A percentile compares a stretch with the other conserved stretches of the same genome.
Conservation (phyloP, 2,797 vertebrate species). For the Diglossa cyanea region DNA sequence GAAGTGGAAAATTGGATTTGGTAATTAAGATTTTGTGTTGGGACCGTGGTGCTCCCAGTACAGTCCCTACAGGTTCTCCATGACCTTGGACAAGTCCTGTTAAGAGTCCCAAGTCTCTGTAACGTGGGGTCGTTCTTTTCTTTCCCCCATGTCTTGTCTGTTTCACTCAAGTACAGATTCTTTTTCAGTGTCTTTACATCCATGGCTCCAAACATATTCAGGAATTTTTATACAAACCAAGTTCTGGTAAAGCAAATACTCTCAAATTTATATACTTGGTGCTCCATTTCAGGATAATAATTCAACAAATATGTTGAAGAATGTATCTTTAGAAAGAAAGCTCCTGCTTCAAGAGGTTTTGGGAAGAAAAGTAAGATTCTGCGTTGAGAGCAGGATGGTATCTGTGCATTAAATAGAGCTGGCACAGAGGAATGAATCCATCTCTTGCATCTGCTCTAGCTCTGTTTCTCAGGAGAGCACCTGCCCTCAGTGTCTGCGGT, state of each 20-base stretch:
- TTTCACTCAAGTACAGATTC: neutral
- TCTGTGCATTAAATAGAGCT: slow-evolving; percentile 5
- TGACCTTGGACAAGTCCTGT: neutral
- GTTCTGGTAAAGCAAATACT: neutral
- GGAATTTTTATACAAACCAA: neutral
- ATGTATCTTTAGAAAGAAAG: neutral
- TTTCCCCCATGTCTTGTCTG: neutral
- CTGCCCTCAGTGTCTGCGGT: neutral
- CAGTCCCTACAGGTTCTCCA: neutral
- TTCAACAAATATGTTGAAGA: neutral
- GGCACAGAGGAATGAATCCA: neutral
- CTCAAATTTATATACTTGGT: neutral
- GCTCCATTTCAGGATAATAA: neutral
- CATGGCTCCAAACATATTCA: neutral
- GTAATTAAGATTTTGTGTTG: slow-evolving; percentile 25
- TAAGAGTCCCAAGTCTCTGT: neutral
- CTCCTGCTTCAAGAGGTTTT: neutral
- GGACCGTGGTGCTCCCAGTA: neutral
- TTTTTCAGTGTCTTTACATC: neutral
- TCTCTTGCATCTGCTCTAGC: neutral
- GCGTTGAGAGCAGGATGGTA: neutral
- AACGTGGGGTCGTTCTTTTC: neutral
- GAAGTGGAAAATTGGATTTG: slow-evolving; percentile 17
- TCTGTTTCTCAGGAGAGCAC: neutral
- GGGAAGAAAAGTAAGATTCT: neutral